These are phyloP conservation scores for Sepioteuthis lessoniana DNA, from an alignment of 2,888 invertebrate species.

Conservation along the genomic window DNA sequence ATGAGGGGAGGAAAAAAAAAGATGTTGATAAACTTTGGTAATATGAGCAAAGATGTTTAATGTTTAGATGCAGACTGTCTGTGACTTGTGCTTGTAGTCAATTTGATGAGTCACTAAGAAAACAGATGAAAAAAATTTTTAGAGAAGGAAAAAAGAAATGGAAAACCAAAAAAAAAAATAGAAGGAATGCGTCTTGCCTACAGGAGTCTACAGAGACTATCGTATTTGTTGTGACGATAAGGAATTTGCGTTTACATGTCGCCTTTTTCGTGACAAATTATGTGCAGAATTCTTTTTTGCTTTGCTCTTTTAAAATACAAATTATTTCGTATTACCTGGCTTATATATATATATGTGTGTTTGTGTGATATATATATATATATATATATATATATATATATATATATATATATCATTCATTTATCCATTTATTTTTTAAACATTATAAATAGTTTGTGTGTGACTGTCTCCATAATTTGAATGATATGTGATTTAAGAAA, in stretches of 20 bases:
- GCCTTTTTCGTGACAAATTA: constrained; percentile 33
- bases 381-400: too few relatives aligned
- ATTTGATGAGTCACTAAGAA: background rate
- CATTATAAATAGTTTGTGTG: background rate
- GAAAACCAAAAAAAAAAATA: background rate
- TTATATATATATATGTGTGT: too few relatives aligned
- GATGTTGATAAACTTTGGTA: background rate
- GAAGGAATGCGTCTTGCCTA: background rate
- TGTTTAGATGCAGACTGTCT: background rate
- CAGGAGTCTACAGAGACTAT: background rate
- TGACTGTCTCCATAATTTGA: background rate
- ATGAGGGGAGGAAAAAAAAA: background rate
- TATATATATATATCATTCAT: too few relatives aligned
- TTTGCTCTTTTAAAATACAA: background rate
- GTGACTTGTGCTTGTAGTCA: constrained; percentile 4
- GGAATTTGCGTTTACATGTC: background rate
- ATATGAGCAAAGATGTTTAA: background rate
- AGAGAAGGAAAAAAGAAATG: background rate
- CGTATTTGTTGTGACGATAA: background rate
- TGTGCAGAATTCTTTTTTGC: background rate
- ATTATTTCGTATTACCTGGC: background rate
- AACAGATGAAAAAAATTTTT: background rate
- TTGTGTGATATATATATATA: too few relatives aligned
- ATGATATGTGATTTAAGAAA: too few relatives aligned
- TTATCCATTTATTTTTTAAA: background rate